A percentile compares a stretch with the other conserved stretches of the same genome.
Evolutionary conservation across 2,797 vertebrate genomes (phyloP).

Genomic region (Pseudochirops corinnae): DNA sequence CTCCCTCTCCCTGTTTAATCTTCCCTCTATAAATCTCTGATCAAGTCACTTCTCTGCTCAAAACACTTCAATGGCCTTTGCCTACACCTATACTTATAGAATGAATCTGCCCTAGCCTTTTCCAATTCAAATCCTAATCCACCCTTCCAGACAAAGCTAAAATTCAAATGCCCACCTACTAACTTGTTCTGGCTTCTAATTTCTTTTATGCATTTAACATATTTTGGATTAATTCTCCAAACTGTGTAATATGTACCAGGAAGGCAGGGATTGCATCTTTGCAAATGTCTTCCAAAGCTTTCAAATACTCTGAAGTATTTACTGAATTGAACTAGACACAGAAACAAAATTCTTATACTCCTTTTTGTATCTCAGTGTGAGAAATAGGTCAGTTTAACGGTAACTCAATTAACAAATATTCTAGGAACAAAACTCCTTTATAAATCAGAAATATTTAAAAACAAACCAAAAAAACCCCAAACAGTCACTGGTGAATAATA

Average conservation of each 20-base stretch:
- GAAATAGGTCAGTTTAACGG: neutral
- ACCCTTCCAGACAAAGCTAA: neutral
- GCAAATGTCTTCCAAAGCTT: neutral
- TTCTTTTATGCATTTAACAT: neutral
- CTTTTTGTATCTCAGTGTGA: slow-evolving; percentile 5
- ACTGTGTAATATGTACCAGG: neutral
- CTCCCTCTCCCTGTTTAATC: neutral
- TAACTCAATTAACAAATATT: neutral
- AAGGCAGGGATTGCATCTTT: neutral
- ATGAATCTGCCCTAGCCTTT: neutral
- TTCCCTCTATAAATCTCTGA: neutral
- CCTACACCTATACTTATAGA: neutral
- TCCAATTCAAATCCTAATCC: neutral
- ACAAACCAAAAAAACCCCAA: neutral
- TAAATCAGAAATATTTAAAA: neutral
- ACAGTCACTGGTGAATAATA: neutral
- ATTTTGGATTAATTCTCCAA: neutral
- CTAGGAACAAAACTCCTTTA: neutral
- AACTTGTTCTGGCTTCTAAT: neutral
- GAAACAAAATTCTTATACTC: neutral
- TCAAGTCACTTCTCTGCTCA: neutral
- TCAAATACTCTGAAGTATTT: neutral
- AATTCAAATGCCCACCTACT: neutral
- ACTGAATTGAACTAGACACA: neutral
- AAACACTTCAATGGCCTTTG: neutral